Base-by-base conservation (phyloP, 2,888 invertebrate species). In the Drosophila greeni region DNA sequence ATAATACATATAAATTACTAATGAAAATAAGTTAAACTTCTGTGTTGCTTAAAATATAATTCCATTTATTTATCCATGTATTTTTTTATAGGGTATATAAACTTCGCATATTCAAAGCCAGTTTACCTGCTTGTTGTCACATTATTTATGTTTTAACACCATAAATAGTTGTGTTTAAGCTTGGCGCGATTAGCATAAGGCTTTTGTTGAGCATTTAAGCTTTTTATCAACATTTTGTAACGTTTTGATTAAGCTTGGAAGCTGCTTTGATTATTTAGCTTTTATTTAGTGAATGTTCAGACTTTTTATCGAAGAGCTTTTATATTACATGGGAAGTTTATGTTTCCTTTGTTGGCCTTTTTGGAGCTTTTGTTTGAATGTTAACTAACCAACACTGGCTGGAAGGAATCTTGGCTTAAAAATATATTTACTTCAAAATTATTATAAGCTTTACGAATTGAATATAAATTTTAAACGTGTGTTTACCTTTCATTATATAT, bases 171-270 rank as follows among this genome's bases (percentile, higher is more conserved):
- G 12, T n/a, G 6, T 45, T 45, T n/a, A 16, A 23, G 29, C 29
- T 16, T 20, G 9, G 1, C 8, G 7, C 16, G 20, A n/a, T 29
- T 51, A 23, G 12, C 51, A 8, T 14, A 23, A 23, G 36, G 51
- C 55, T 56, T 56, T 56, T 20, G n/a, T 29, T 56, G 14, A 37
- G 14, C 36, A 18, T 12, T 18, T 14, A 16, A 29, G 53, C 56
- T 56, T 52, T 51, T 52, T 23, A 36, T 49, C 1, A 48, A 29
- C 26, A 11, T 6, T 3, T 18, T n/a, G n/a, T 14, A 2, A 9
- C n/a, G 37, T 20, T 37, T 37, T 11, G 29, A 37, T 37, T 37
- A 37, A 55, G 29, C 51, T 56, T 52, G 52, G 29, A 55, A 55
- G 36, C 26, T 51, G 55, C 1, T 8, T 7, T 11, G 54, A 11